Conservation (phyloP, 2,888 invertebrate genomes). For the Thyatira batis region DNA sequence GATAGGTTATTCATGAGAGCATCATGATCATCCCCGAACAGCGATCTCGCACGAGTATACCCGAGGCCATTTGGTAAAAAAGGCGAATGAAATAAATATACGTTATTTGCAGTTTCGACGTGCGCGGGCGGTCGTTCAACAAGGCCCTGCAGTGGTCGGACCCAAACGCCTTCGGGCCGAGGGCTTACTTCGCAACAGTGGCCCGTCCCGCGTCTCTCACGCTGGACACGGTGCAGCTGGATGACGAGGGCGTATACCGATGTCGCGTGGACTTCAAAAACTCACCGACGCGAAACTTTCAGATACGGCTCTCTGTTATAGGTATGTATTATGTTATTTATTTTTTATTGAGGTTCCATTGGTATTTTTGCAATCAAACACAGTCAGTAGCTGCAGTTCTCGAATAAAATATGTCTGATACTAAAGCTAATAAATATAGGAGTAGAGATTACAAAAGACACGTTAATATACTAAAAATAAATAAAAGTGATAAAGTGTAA, state of each 20-base stretch:
- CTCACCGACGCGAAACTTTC: conserved; percentile 93
- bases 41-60: not conserved
- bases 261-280: conserved; percentile 95
- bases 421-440: too few species aligned
- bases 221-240: conserved; percentile 91
- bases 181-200: conserved; percentile 92
- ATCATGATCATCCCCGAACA: not conserved
- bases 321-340: conserved; percentile 83
- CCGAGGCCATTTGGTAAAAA: not conserved
- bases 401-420: too few species aligned
- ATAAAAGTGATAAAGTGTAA: too few species aligned
- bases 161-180: conserved; percentile 90
- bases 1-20: not conserved
- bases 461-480: too few species aligned
- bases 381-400: too few species aligned
- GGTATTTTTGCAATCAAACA: too few species aligned
- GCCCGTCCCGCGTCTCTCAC: conserved; percentile 91
- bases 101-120: conserved; percentile 87
- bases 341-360: not conserved
- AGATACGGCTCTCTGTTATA: conserved; percentile 93
- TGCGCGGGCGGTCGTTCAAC: conserved; percentile 90
- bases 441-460: too few species aligned
- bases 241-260: conserved; percentile 93
- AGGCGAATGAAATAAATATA: not conserved
- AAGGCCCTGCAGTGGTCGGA: conserved; percentile 93